Percentiles rank a stretch among this genome's conserved stretches.
Conservation (phyloP, 2,113 vertebrate genomes). For the Lonchura striata region DNA sequence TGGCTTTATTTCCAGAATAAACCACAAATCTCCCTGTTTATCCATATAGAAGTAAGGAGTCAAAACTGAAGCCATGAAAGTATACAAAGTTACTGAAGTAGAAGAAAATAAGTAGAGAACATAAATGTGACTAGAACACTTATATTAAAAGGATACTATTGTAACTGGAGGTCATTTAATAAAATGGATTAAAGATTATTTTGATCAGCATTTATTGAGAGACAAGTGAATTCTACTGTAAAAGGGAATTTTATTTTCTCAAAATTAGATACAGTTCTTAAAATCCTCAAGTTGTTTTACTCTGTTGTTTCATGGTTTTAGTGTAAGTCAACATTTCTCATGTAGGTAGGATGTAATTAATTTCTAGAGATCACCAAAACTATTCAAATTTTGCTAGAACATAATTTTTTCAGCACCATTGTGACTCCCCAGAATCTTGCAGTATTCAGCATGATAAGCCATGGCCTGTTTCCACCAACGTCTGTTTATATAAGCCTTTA, state of each 20-base stretch:
- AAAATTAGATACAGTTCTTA: background rate
- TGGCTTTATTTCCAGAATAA: background rate
- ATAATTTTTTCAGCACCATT: background rate
- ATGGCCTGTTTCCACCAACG: background rate
- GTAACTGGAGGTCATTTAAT: background rate
- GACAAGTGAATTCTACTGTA: background rate
- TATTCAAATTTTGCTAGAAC: constrained; percentile 15
- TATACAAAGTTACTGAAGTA: background rate
- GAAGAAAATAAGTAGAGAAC: background rate
- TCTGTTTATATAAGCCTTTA: background rate
- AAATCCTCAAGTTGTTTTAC: constrained; percentile 11
- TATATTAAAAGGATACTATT: background rate
- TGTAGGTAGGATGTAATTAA: background rate
- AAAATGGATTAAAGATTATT: background rate
- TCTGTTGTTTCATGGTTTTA: background rate
- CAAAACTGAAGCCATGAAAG: background rate
- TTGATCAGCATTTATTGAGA: background rate
- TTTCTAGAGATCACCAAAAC: constrained; percentile 17
- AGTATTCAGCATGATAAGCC: background rate
- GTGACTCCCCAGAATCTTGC: background rate
- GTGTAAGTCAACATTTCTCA: constrained; percentile 11
- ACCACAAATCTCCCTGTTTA: background rate
- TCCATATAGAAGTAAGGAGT: background rate
- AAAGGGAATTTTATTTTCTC: background rate
- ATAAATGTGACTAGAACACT: background rate